Base-by-base conservation (phyloP, 2,113 vertebrate species). In the Carassius gibelio region DNA sequence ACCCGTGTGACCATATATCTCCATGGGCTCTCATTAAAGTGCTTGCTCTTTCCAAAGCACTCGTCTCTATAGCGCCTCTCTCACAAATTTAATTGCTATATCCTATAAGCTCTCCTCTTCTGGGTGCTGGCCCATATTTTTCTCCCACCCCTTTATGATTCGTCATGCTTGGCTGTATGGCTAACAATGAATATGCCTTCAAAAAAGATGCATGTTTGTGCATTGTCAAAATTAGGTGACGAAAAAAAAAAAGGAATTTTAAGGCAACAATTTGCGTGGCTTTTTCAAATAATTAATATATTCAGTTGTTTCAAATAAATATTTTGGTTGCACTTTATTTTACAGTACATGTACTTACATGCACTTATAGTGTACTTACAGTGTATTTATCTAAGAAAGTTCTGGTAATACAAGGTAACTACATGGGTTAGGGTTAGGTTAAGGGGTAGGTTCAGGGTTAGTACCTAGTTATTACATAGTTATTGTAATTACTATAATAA, bases 21-120 rank as follows among this genome's bases (percentile, higher is more conserved):
- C 57, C 66, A 82, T 52, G 15, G 45, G 48, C 81, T 82, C 81
- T 69, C 66, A 82, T 82, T 82, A 82, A 81, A 82, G 30, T 36
- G 30, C 62, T 26, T 21, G 62, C 64, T 71, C 19, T 30, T 82
- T 82, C 48, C 64, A 64, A 4, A 81, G 61, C 57, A 66, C 72
- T 52, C 72, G 26, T 75, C 72, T 81, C 78, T 66, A 50, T 11
- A 59, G 57, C 0, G 3, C 13, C 19, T 79, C 77, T 62, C 57
- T 8, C 30, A 42, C 79, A 81, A 34, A 71, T 71, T n/a, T 38
- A 82, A 82, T 82, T 82, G 66, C 81, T 34, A 57, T 10, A 48
- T 38, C 17, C 38, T 62, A 81, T 48, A 81, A 45, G 78, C 48
- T 45, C 38, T 48, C 59, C 38, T 81, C 59, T 81, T 81, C 38